Evolutionary conservation across 2,888 invertebrate genomes (phyloP), one percentile per base, ranked within the genome.

Genomic region (Hydroisotoma schaefferi): DNA sequence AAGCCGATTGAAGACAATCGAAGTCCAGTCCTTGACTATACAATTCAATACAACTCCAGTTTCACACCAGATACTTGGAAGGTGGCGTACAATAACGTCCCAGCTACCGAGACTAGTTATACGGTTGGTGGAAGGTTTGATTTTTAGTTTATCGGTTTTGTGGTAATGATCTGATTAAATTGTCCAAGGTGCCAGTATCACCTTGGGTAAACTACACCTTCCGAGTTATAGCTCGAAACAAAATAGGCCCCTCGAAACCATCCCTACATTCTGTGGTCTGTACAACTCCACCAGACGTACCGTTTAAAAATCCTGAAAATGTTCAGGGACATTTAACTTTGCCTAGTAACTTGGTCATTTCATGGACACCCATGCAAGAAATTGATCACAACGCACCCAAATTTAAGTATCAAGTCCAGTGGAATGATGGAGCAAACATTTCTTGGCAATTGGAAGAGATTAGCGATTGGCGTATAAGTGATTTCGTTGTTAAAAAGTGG

Each of bases 191-290:
- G 25, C 79, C 80, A 15, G 80, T 87, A 78, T 87, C 87, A 53
- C 94, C 97, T 0, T 95, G 91, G 90, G 88, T 94, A 15, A 94
- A 94, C 79, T 99, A 95, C 76, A 94, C 94, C 0, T 98, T 94
- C 84, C 83, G 91, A 63, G 91, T 94, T 38, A 83, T 89, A 47
- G 98, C 98, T 0, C 85, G 85, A 77, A 99, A 99, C 78, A 89
- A 90, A 79, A 90, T 97, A 73, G 98, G 98, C 0, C 83, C 85
- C 4, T 94, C 95, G 1, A 76, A 83, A 18, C 91, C 94, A 0
- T 95, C 94, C n/a, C 76, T 80, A 0, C 90, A 91, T 76, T 91
- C 92, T 8, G 82, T 76, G 25, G 82, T 86, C 33, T 99, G 98
- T 77, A 85, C 85, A 52, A 95, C 97, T 0, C 85, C 87, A 71